Percentiles rank a stretch among this genome's conserved stretches.
phyloP scores from a whole-genome alignment of 2,888 invertebrate genomes.

The Allolobophora icterica region DNA sequence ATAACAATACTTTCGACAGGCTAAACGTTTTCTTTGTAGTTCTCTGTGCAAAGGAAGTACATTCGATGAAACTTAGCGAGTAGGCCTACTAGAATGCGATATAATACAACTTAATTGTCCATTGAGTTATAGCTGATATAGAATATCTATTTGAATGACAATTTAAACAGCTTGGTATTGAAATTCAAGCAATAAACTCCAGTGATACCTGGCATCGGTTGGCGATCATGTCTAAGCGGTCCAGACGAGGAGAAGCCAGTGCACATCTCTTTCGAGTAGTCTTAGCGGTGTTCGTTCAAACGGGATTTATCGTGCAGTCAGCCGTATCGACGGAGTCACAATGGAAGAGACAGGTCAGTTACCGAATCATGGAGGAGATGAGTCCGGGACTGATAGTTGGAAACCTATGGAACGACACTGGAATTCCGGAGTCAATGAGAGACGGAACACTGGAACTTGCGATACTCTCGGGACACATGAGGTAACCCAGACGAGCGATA shows the following conservation, averaged over 20 bases:
- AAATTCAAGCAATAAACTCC: neutral
- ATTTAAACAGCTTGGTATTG: neutral
- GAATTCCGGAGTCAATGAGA: neutral
- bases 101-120: neutral
- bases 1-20: too few relatives aligned
- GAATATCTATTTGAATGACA: neutral
- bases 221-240: neutral
- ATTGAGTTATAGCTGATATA: neutral
- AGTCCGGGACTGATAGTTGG: neutral
- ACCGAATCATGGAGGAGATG: conserved; percentile 19
- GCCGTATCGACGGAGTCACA: neutral
- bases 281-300: neutral
- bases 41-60: neutral
- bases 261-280: neutral
- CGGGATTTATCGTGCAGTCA: neutral
- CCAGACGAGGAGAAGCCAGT: neutral
- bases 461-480: neutral
- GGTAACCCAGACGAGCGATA: neutral
- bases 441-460: neutral
- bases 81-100: neutral
- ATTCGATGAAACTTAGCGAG: neutral
- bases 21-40: neutral
- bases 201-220: neutral
- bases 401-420: neutral
- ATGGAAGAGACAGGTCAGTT: neutral